Percentiles rank a stretch among this genome's conserved stretches.
Evolutionary conservation across 1,140 invertebrate genomes (phyloP).

Genomic region (Lordiphosa mommai): DNA sequence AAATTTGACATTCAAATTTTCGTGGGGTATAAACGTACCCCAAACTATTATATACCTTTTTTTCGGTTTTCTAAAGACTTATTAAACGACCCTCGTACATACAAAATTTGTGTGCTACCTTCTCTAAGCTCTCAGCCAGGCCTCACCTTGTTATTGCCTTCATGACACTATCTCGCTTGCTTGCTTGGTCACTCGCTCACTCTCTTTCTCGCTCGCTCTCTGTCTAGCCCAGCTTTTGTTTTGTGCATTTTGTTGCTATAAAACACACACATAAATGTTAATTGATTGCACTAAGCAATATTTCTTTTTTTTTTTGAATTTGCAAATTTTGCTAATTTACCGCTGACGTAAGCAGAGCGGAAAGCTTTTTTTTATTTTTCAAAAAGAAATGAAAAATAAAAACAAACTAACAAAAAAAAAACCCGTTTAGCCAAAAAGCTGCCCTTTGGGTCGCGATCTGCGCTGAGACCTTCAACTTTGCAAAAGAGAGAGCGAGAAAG

Average conservation of each 20-base stretch:
- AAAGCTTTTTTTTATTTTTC: constrained; percentile 18
- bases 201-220: not conserved
- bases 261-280: constrained; percentile 7
- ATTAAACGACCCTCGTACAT: no score
- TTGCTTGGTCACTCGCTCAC: not conserved
- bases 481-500: no score
- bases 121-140: no score
- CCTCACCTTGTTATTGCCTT: no score
- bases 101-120: no score
- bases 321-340: constrained; percentile 15
- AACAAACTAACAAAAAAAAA: constrained; percentile 28
- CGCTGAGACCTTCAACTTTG: no score
- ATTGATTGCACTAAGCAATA: constrained; percentile 24
- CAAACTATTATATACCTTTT: no score
- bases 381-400: constrained; percentile 34
- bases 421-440: constrained; percentile 20
- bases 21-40: no score
- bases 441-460: no score
- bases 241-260: no score
- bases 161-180: not conserved
- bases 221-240: constrained; percentile 5
- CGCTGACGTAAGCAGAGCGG: constrained; percentile 23
- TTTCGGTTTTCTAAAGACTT: no score
- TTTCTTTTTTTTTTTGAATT: not conserved
- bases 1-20: no score